phyloP scores from a whole-genome alignment of 1,140 invertebrate species.

The Physella acuta region DNA sequence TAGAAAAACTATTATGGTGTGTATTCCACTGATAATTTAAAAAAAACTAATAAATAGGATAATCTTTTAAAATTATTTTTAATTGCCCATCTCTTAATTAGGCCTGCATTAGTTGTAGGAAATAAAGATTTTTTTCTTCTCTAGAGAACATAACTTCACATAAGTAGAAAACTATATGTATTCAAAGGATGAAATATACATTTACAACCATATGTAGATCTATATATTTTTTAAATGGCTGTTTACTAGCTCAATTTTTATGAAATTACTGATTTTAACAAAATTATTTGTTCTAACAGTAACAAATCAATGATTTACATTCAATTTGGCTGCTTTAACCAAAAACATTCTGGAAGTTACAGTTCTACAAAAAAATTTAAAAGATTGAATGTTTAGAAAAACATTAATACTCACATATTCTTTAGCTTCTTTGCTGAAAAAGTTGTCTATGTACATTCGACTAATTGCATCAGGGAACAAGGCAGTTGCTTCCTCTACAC shows the following conservation, averaged over 20 bases:
- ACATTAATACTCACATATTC: slow-evolving; percentile 64
- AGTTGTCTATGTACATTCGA: slow-evolving; percentile 80
- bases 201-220: no score
- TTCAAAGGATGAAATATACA: no score
- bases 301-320: not conserved
- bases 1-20: not conserved
- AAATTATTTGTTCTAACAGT: not conserved
- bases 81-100: no score
- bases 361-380: not conserved
- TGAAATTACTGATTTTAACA: not conserved
- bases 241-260: not conserved
- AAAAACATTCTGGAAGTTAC: not conserved
- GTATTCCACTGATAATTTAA: not conserved
- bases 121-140: no score
- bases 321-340: no score
- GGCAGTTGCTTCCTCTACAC: slow-evolving; percentile 76
- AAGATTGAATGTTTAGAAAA: not conserved
- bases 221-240: not conserved
- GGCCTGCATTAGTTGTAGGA: no score
- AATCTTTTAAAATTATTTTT: no score
- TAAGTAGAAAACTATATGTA: no score
- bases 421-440: slow-evolving; percentile 80
- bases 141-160: no score
- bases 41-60: not conserved
- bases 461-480: slow-evolving; percentile 81